phyloP scores from a whole-genome alignment of 2,888 invertebrate genomes.

The Byasa hedistus region DNA sequence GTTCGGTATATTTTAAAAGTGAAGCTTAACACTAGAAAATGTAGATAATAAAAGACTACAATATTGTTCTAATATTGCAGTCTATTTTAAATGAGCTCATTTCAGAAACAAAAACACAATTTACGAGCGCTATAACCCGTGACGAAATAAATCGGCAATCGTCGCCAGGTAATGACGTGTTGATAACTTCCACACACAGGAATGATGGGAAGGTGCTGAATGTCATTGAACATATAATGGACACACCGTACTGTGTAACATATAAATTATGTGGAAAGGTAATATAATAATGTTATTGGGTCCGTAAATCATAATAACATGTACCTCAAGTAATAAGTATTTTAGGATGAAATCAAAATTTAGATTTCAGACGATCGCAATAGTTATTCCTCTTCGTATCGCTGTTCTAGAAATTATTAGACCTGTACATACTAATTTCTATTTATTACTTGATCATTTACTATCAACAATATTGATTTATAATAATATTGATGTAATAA shows the following conservation, averaged over 20 bases:
- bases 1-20: neutral
- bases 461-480: no score
- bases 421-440: no score
- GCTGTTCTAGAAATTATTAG: no score
- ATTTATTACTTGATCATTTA: no score
- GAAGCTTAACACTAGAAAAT: neutral
- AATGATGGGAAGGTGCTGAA: slow-evolving; percentile 20
- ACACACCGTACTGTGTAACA: neutral
- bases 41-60: neutral
- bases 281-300: neutral
- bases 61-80: neutral
- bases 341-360: no score
- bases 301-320: neutral
- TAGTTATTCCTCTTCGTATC: no score
- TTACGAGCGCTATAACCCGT: slow-evolving; percentile 22
- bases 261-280: neutral
- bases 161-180: slow-evolving; percentile 23
- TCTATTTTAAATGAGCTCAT: neutral
- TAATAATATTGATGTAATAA: no score
- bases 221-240: slow-evolving; percentile 29
- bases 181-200: slow-evolving; percentile 19
- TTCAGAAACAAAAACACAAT: slow-evolving; percentile 23
- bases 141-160: slow-evolving; percentile 29
- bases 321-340: neutral
- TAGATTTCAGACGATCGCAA: no score